Evolutionary conservation across 2,888 invertebrate species (phyloP), one percentile per base, ranked within the genome.

Genomic region (Heliconius sara): DNA sequence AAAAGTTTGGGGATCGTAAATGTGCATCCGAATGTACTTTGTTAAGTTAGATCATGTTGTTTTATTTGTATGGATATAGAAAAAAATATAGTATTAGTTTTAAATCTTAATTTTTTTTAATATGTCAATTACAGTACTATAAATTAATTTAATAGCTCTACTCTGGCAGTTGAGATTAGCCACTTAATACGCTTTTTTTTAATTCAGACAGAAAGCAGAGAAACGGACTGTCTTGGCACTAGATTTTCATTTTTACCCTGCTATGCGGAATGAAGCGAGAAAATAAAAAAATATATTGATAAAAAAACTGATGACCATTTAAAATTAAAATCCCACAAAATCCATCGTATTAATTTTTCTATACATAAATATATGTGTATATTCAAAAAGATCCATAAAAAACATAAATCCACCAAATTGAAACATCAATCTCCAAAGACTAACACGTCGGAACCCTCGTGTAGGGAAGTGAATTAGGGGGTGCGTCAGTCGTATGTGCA

Each of bases 381-480:
- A 60, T 63, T n/a, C 27, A 27, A 68, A 76, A 75, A 43, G 39
- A 70, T 57, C 70, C 78, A 78, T n/a, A 71, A 75, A 68, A 80
- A 78, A 78, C 72, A 78, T 78, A 78, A 78, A 76, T 78, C 75
- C 25, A 66, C 71, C 60, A 76, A 80, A 78, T 78, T 80, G 78
- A 80, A 78, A 80, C 78, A 80, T 78, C 80, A 78, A 65, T 80
- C 80, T 66, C 75, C 71, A 79, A 82, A 79, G 79, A 65, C 65
- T 67, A 80, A 74, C 78, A 78, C 74, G 80, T 80, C 71, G 60
- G 52, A 75, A 47, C 78, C 80, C 80, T 79, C 76, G 71, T 75
- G 65, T 68, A 79, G 81, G 80, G 83, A 84, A 84, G 85, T 85
- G 87, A 87, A 90, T 89, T 87, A 89, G 85, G 85, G 88, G 90